Evolutionary conservation across 2,797 vertebrate species (phyloP).

Genomic region (Sphaeramia orbicularis): DNA sequence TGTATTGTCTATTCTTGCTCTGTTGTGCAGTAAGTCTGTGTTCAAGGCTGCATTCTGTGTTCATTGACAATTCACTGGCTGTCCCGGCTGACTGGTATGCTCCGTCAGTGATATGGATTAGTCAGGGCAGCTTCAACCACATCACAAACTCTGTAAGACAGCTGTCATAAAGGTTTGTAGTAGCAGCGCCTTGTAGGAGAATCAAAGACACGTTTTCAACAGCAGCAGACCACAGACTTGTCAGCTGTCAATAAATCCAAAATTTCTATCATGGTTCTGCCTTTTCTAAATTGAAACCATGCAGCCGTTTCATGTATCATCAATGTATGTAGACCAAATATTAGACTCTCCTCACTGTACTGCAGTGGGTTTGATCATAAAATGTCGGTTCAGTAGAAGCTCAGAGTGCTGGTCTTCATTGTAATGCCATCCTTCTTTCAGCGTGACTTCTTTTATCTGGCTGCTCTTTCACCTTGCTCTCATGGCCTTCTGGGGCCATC

Average conservation of each 20-base stretch:
- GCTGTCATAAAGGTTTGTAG: constrained; percentile 5
- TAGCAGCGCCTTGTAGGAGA: constrained; percentile 7
- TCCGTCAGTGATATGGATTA: constrained; percentile 21
- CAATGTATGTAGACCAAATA: too few relatives aligned
- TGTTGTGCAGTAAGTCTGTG: constrained; percentile 18
- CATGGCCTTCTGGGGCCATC: constrained; percentile 35
- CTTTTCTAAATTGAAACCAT: too few relatives aligned
- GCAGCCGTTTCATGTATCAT: too few relatives aligned
- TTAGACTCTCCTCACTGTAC: too few relatives aligned
- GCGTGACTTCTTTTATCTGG: constrained; percentile 29
- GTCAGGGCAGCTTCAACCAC: not conserved
- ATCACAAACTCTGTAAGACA: not conserved
- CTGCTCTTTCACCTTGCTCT: constrained; percentile 15
- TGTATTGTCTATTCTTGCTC: not conserved
- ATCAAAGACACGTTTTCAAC: not conserved
- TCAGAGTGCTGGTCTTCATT: too few relatives aligned
- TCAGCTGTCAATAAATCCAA: not conserved
- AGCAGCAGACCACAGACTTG: not conserved
- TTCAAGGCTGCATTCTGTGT: constrained; percentile 50
- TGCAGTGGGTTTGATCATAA: too few relatives aligned
- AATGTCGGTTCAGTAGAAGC: too few relatives aligned
- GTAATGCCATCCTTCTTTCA: not conserved
- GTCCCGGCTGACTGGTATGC: not conserved
- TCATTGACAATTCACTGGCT: constrained; percentile 16
- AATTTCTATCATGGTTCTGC: too few relatives aligned